Evolutionary conservation across 2,113 vertebrate species (phyloP).

Genomic region (Arvicanthis niloticus): DNA sequence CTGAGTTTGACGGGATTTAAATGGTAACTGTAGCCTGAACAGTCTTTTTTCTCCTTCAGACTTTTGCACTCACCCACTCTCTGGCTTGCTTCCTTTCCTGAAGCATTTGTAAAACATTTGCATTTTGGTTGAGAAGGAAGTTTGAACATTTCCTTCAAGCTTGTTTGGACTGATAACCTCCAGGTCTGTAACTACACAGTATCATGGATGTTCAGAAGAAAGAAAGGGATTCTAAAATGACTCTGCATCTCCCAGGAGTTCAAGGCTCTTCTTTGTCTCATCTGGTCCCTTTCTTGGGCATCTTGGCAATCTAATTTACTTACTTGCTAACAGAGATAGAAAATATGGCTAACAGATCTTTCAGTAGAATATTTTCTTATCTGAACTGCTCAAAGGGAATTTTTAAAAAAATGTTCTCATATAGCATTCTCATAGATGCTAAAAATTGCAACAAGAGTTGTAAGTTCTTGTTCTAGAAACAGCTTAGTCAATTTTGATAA

Average conservation of each 20-base stretch:
- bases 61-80: background rate
- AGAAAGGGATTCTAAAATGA: background rate
- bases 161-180: background rate
- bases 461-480: background rate
- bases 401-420: background rate
- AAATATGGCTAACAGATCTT: conserved; percentile 1
- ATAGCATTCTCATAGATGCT: background rate
- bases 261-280: background rate
- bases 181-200: conserved; percentile 24
- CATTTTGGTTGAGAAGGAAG: conserved; percentile 1
- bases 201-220: background rate
- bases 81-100: background rate
- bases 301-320: background rate
- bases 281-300: background rate
- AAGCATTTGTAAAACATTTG: conserved; percentile 53
- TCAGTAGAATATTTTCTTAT: background rate
- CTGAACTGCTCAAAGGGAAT: conserved; percentile 15
- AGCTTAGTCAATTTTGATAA: background rate
- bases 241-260: background rate
- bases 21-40: conserved; percentile 7
- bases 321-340: background rate
- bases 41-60: conserved; percentile 32
- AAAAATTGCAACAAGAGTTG: background rate
- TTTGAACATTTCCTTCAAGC: conserved; percentile 26
- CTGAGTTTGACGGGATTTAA: background rate